Conservation (phyloP, 2,113 vertebrate species). For the Rhodinocichla rosea region DNA sequence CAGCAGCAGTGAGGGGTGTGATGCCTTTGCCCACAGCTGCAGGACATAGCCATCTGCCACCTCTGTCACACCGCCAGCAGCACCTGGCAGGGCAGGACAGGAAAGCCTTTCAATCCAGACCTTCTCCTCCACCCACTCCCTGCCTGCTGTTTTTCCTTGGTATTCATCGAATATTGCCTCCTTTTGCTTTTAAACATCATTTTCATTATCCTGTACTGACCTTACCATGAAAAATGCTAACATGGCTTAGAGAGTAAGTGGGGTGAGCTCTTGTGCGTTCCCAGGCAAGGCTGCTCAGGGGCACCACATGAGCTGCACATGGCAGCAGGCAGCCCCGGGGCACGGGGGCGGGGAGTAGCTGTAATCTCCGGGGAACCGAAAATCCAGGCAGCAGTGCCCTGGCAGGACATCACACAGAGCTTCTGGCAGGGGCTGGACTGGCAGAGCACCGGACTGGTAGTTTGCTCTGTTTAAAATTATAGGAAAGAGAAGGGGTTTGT, state of each 20-base stretch:
- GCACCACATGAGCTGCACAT: not conserved
- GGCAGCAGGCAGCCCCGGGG: not conserved
- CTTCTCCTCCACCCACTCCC: not conserved
- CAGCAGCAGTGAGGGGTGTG: not conserved
- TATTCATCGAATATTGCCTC: not conserved
- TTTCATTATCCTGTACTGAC: not conserved
- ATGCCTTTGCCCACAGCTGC: not conserved
- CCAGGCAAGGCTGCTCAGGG: not conserved
- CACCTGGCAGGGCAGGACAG: not conserved
- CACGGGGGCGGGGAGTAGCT: not conserved
- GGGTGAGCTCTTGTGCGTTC: not conserved
- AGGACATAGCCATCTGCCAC: not conserved
- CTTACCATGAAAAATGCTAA: not conserved
- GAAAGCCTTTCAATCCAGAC: not conserved
- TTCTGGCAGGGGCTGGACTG: not conserved
- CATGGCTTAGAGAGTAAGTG: not conserved
- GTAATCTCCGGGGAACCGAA: not conserved
- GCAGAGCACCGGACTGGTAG: not conserved
- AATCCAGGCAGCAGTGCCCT: not conserved
- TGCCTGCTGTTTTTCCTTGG: not conserved
- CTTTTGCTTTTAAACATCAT: not conserved
- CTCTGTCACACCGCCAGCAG: not conserved
- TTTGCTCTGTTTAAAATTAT: constrained; percentile 27
- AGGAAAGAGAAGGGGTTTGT: constrained; percentile 7
- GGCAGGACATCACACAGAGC: constrained; percentile 46